phyloP scores from a whole-genome alignment of 2,797 vertebrate species.

The Vipera latastei region DNA sequence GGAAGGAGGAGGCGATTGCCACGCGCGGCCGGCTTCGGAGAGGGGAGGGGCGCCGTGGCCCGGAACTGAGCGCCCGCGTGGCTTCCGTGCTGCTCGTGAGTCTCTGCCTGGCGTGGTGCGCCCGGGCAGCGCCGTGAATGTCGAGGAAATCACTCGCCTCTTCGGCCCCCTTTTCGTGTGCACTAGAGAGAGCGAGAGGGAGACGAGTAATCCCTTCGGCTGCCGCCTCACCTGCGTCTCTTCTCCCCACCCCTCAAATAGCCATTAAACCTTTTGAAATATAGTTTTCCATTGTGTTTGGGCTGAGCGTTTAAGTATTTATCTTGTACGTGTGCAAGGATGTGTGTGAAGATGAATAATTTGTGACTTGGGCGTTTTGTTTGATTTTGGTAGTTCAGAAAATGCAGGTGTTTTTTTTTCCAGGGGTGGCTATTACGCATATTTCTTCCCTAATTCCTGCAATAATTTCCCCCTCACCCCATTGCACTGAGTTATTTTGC shows the following conservation, averaged over 20 bases:
- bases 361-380: conserved; percentile 61
- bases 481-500: conserved; percentile 90
- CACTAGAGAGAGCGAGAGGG: conserved; percentile 53
- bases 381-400: conserved; percentile 59
- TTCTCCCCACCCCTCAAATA: conserved; percentile 39
- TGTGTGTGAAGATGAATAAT: conserved; percentile 41
- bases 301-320: conserved; percentile 65
- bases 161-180: conserved; percentile 42
- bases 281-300: conserved; percentile 49
- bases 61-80: conserved; percentile 69
- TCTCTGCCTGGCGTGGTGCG: conserved; percentile 63
- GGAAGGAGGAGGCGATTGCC: background rate
- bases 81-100: conserved; percentile 83
- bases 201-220: conserved; percentile 36
- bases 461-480: conserved; percentile 57
- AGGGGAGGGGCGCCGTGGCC: conserved; percentile 70
- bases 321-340: conserved; percentile 59
- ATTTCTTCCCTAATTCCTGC: conserved; percentile 58
- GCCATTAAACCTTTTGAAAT: conserved; percentile 51
- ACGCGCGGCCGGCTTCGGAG: conserved; percentile 2
- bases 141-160: conserved; percentile 63
- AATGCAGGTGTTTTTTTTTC: conserved; percentile 4
- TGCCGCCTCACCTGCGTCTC: background rate
- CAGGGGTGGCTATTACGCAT: background rate
- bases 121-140: conserved; percentile 67